Conservation (phyloP, 2,888 invertebrate species). For the Catocala fraxini region DNA sequence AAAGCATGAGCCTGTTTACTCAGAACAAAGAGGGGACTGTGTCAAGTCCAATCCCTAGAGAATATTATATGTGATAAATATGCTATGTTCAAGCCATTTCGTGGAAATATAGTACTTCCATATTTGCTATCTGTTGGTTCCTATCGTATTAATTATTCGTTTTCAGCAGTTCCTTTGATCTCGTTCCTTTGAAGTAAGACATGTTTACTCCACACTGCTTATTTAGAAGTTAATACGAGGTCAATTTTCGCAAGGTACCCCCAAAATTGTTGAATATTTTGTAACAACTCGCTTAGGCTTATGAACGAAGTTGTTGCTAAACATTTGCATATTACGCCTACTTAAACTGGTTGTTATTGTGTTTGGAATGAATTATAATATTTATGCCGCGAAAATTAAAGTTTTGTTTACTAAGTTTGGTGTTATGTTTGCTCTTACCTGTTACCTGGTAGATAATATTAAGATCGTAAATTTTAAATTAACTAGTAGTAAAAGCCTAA, state of each 20-base stretch:
- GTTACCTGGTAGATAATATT: no score
- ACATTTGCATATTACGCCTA: conserved; percentile 47
- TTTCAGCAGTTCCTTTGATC: background rate
- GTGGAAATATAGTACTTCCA: no score
- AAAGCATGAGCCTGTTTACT: background rate
- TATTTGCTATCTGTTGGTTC: background rate
- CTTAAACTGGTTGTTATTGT: conserved; percentile 23
- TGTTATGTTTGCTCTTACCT: no score
- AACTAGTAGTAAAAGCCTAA: no score
- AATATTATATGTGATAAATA: no score
- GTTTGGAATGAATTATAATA: conserved; percentile 20
- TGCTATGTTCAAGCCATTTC: no score
- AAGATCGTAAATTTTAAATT: no score
- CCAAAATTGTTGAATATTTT: conserved; percentile 42
- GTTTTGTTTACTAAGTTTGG: background rate
- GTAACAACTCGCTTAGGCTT: conserved; percentile 41
- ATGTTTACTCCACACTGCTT: conserved; percentile 1
- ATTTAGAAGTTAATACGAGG: conserved; percentile 36
- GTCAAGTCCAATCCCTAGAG: no score
- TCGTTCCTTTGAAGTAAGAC: background rate
- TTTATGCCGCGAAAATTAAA: conserved; percentile 3
- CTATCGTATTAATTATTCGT: background rate
- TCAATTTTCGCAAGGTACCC: conserved; percentile 48
- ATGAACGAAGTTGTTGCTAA: conserved; percentile 45
- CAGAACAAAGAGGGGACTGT: background rate